Percentiles rank a stretch among this genome's conserved stretches.
phyloP scores from a whole-genome alignment of 2,113 vertebrate species.

The Azemiops feae region DNA sequence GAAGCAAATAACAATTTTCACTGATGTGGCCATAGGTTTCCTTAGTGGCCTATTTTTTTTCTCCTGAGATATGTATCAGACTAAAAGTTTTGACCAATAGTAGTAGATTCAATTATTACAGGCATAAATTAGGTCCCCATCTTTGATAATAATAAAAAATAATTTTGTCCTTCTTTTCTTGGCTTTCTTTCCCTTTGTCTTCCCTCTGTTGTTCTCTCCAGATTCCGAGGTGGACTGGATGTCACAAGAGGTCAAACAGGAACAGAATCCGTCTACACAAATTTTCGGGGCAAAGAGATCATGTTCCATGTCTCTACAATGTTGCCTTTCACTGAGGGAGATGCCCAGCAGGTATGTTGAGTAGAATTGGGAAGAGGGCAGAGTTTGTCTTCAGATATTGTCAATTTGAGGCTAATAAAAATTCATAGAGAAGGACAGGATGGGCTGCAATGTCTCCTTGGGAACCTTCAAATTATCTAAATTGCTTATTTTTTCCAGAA shows the following conservation, averaged over 20 bases:
- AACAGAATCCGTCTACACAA: constrained; percentile 83
- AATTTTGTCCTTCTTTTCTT: not conserved
- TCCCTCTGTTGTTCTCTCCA: constrained; percentile 46
- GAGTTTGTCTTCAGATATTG: not conserved
- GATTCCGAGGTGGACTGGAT: constrained; percentile 88
- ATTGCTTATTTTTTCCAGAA: not conserved
- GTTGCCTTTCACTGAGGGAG: constrained; percentile 86
- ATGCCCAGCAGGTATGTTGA: constrained; percentile 82
- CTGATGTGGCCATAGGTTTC: not conserved
- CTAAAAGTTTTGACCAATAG: not conserved
- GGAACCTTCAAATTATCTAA: not conserved
- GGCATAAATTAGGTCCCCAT: not conserved
- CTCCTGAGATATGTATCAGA: not conserved
- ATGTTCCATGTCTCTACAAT: constrained; percentile 92
- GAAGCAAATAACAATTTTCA: not conserved
- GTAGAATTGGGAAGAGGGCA: not conserved
- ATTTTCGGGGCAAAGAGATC: constrained; percentile 84
- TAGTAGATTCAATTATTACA: not conserved
- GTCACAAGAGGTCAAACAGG: constrained; percentile 88
- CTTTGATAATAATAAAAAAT: not conserved
- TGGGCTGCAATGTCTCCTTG: not conserved
- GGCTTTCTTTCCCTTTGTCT: constrained; percentile 18
- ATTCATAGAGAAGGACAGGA: not conserved
- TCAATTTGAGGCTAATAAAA: not conserved
- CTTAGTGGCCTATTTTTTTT: not conserved